These are phyloP conservation scores for Budorcas taxicolor DNA, from an alignment of 2,113 vertebrate genomes.

Conservation along the genomic window DNA sequence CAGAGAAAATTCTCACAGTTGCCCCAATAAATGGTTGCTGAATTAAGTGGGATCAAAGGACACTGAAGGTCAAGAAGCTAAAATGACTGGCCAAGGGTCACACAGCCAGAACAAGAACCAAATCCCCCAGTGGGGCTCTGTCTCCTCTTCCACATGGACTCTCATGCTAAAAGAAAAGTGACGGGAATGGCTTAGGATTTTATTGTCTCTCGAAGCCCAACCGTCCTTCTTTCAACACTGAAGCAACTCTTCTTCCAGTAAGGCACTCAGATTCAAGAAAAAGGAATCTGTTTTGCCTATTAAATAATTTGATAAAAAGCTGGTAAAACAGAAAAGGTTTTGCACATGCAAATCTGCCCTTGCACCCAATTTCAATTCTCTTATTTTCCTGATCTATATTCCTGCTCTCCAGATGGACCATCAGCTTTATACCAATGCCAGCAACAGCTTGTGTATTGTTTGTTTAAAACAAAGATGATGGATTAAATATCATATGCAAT, in stretches of 20 bases:
- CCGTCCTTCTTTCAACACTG: not conserved
- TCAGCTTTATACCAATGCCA: conserved; percentile 84
- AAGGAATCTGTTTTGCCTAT: conserved; percentile 58
- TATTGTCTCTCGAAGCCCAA: conserved; percentile 9
- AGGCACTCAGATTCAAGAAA: not conserved
- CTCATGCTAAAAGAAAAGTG: not conserved
- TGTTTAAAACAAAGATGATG: conserved; percentile 93
- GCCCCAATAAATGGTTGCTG: not conserved
- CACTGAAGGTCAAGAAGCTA: not conserved
- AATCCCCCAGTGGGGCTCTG: not conserved
- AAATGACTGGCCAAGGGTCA: not conserved
- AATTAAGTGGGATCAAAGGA: not conserved
- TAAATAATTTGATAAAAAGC: conserved; percentile 69
- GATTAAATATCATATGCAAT: conserved; percentile 91
- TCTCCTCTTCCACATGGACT: not conserved
- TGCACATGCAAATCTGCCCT: conserved; percentile 78
- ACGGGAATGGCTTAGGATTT: not conserved
- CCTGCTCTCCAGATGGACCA: conserved; percentile 91
- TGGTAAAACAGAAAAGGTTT: conserved; percentile 75
- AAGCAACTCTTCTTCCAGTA: conserved; percentile 3
- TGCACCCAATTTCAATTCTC: conserved; percentile 78
- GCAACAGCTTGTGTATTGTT: conserved; percentile 92
- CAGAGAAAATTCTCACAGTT: not conserved
- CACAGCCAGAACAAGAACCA: not conserved
- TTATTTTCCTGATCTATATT: conserved; percentile 81